Evolutionary conservation across 2,888 invertebrate species (phyloP).

Genomic region (Bellardia bayeri): DNA sequence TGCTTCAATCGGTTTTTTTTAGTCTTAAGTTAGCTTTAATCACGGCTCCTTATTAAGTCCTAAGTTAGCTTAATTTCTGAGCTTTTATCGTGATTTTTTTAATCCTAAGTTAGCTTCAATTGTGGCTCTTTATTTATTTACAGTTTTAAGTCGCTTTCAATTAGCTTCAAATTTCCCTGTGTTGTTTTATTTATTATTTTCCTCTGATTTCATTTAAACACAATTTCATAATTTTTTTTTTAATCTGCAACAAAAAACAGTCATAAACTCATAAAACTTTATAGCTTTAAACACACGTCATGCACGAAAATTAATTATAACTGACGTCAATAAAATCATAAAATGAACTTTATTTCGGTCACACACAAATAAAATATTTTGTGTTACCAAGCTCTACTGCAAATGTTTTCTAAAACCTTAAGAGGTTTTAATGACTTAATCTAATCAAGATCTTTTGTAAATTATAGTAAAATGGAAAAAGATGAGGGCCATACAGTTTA

Average conservation of each 20-base stretch:
- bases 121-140: too few species aligned
- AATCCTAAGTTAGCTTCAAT: too few species aligned
- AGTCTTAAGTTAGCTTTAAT: too few species aligned
- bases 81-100: too few species aligned
- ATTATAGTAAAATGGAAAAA: background rate
- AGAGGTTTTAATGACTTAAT: background rate
- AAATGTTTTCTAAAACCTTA: background rate
- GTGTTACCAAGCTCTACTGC: background rate
- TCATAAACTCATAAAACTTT: background rate
- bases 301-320: too few species aligned
- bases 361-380: background rate
- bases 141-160: too few species aligned
- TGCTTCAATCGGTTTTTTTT: background rate
- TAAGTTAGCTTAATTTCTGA: too few species aligned
- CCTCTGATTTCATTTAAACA: background rate
- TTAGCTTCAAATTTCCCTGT: too few species aligned
- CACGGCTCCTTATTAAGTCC: too few species aligned
- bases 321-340: background rate
- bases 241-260: background rate
- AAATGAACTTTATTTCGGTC: background rate
- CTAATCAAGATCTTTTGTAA: constrained; percentile 1
- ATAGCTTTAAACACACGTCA: background rate
- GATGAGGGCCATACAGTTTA: background rate
- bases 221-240: background rate
- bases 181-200: too few species aligned